A percentile compares a stretch with the other conserved stretches of the same genome.
Evolutionary conservation across 1,140 invertebrate genomes (phyloP).

Genomic region (Trichogramma pretiosum): DNA sequence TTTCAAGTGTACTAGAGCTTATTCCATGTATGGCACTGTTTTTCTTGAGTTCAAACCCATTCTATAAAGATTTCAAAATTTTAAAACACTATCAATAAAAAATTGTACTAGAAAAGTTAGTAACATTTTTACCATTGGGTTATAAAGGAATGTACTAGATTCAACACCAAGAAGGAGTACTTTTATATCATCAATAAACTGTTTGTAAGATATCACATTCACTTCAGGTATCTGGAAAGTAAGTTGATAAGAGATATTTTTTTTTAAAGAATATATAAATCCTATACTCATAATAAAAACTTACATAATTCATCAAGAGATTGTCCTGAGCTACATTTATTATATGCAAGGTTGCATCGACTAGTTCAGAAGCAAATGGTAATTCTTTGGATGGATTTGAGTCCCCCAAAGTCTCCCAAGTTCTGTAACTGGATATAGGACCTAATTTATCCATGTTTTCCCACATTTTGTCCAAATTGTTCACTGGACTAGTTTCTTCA

Average conservation of each 20-base stretch:
- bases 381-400: slow-evolving; percentile 26
- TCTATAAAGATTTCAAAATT: slow-evolving; percentile 20
- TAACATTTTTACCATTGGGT: slow-evolving; percentile 21
- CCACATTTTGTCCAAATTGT: slow-evolving; percentile 22
- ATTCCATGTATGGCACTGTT: slow-evolving; percentile 29
- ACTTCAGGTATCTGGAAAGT: no score
- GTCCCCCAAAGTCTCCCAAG: slow-evolving; percentile 38
- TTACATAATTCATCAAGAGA: slow-evolving; percentile 2
- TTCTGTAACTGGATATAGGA: slow-evolving; percentile 24
- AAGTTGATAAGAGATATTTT: no score
- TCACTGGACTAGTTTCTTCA: neutral
- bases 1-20: slow-evolving; percentile 26
- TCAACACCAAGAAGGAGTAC: slow-evolving; percentile 43
- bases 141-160: slow-evolving; percentile 39
- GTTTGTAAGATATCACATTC: slow-evolving; percentile 25
- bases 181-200: slow-evolving; percentile 39
- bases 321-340: slow-evolving; percentile 14
- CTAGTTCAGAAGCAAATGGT: slow-evolving; percentile 30
- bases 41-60: slow-evolving; percentile 28
- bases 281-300: no score
- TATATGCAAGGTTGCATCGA: slow-evolving; percentile 30
- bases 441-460: slow-evolving; percentile 19
- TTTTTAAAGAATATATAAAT: no score
- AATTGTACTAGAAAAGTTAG: slow-evolving; percentile 12
- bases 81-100: neutral